Evolutionary conservation across 2,888 invertebrate species (phyloP).

Genomic region (Lasioglossum malachurum): DNA sequence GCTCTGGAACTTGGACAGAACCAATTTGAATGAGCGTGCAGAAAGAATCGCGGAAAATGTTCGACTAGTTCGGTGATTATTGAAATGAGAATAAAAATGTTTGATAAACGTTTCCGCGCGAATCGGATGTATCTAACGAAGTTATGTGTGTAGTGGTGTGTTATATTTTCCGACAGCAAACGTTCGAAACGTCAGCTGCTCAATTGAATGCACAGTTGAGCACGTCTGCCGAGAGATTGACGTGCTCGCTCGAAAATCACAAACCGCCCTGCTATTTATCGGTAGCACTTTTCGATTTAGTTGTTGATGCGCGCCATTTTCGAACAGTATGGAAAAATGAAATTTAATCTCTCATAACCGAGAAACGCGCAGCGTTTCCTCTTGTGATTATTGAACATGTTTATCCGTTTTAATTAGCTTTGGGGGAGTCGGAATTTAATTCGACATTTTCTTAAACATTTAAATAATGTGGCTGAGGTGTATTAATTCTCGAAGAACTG

Average conservation of each 20-base stretch:
- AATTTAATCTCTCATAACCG: background rate
- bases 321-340: background rate
- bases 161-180: background rate
- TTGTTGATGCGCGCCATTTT: background rate
- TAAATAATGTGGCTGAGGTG: background rate
- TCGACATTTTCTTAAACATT: background rate
- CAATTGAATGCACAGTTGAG: conserved; percentile 19
- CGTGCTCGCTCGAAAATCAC: background rate
- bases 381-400: background rate
- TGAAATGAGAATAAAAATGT: conserved; percentile 9
- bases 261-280: background rate
- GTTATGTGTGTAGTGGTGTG: background rate
- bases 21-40: background rate
- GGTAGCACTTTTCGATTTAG: background rate
- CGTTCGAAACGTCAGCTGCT: conserved; percentile 8
- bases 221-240: conserved; percentile 12
- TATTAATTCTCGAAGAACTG: background rate
- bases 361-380: background rate
- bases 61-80: background rate
- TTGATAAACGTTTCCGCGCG: background rate
- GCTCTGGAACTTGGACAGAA: background rate
- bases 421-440: background rate
- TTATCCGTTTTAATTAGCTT: background rate
- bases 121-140: background rate
- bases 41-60: background rate